phyloP scores from a whole-genome alignment of 2,888 invertebrate genomes.

The Prenolepis imparis region DNA sequence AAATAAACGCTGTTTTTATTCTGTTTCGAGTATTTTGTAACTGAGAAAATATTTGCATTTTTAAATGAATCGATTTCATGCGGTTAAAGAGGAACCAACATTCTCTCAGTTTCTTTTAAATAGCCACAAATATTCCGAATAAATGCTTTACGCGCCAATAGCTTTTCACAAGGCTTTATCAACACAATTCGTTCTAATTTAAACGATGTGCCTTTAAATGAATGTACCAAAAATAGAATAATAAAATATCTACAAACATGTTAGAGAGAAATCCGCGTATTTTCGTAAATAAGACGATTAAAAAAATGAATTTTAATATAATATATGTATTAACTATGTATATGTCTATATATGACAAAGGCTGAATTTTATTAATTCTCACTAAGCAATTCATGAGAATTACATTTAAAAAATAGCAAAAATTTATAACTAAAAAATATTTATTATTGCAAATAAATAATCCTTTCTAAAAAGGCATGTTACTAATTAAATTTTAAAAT shows the following conservation, averaged over 20 bases:
- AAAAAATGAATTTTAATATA: constrained; percentile 29
- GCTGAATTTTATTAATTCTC: constrained; percentile 5
- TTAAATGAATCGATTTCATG: constrained; percentile 10
- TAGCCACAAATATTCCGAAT: background rate
- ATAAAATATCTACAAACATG: background rate
- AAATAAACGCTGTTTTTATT: background rate
- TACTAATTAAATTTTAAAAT: no score
- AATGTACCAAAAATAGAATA: constrained; percentile 14
- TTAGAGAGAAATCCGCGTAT: no score
- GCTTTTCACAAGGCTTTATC: background rate
- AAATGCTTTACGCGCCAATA: background rate
- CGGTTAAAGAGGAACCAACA: background rate
- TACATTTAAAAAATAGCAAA: no score
- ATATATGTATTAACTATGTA: no score
- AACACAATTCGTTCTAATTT: constrained; percentile 1
- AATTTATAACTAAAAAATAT: no score
- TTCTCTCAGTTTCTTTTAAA: background rate
- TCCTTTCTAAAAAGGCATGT: no score
- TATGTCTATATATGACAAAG: background rate
- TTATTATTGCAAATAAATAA: no score
- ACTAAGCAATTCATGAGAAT: constrained; percentile 17
- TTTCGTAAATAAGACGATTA: background rate
- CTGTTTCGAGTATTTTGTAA: background rate
- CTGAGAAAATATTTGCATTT: constrained; percentile 26
- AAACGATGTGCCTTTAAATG: background rate